Percentiles rank a stretch among this genome's conserved stretches.
phyloP scores from a whole-genome alignment of 2,113 vertebrate genomes.

The Coryphaenoides rupestris region DNA sequence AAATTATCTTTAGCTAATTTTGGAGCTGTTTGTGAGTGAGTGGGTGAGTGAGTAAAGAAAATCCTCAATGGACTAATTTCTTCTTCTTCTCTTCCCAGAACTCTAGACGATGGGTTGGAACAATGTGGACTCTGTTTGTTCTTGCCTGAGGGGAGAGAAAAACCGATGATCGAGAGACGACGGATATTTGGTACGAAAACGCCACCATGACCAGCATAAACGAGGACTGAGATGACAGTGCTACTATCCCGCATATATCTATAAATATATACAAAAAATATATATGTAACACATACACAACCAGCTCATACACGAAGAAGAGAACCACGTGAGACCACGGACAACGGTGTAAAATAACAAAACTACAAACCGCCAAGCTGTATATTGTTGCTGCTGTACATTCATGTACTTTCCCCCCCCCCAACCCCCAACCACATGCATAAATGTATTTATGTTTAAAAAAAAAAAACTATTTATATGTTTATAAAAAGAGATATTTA shows the following conservation, averaged over 20 bases:
- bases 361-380: constrained; percentile 74
- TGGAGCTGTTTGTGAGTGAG: no score
- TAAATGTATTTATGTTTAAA: constrained; percentile 84
- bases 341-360: constrained; percentile 61
- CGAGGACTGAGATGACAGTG: constrained; percentile 62
- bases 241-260: constrained; percentile 51
- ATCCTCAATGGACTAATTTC: neutral
- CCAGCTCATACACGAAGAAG: constrained; percentile 47
- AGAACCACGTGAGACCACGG: constrained; percentile 42
- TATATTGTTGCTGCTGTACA: constrained; percentile 78
- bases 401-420: constrained; percentile 73
- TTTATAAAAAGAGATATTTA: constrained; percentile 87
- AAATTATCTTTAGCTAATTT: no score
- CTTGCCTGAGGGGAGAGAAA: constrained; percentile 53
- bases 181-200: constrained; percentile 69
- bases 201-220: constrained; percentile 60
- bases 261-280: constrained; percentile 48
- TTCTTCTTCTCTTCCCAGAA: constrained; percentile 45
- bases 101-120: constrained; percentile 61
- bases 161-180: constrained; percentile 46
- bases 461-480: constrained; percentile 76
- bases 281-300: constrained; percentile 50
- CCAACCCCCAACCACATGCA: constrained; percentile 55
- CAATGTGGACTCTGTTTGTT: constrained; percentile 56
- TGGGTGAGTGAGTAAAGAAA: no score